These are phyloP conservation scores for Pseudococcus longispinus DNA, from an alignment of 2,888 invertebrate genomes.

Conservation along the genomic window DNA sequence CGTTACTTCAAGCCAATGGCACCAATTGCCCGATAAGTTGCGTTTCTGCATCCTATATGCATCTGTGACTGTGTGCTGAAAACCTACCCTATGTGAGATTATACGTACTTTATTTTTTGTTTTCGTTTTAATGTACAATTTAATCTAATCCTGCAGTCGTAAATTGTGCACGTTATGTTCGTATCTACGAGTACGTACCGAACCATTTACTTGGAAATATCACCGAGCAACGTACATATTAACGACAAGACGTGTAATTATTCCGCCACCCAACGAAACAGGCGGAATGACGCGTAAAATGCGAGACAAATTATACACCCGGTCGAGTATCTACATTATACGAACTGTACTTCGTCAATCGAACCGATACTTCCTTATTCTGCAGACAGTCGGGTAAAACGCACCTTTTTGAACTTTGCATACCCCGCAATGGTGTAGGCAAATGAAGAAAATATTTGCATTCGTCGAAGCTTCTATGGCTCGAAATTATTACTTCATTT, in stretches of 20 bases:
- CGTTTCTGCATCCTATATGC: not conserved
- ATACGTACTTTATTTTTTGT: not conserved
- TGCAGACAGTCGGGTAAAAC: not conserved
- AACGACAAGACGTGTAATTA: not conserved
- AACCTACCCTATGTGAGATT: not conserved
- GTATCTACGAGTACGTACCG: not conserved
- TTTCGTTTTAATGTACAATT: not conserved
- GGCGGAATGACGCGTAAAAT: not conserved
- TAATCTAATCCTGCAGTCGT: not conserved
- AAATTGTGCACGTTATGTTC: not conserved
- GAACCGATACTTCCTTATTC: not conserved
- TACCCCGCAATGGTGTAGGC: not conserved
- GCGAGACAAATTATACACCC: not conserved
- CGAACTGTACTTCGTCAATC: not conserved
- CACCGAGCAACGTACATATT: not conserved
- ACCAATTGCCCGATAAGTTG: too few species aligned
- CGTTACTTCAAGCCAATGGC: not conserved
- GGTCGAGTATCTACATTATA: not conserved
- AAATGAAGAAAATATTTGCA: not conserved
- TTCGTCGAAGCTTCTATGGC: not conserved
- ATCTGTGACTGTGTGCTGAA: not conserved
- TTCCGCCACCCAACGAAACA: not conserved
- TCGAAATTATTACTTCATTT: not conserved
- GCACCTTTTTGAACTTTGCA: not conserved
- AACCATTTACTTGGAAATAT: not conserved